Evolutionary conservation across 2,888 invertebrate genomes (phyloP).

Genomic region (Eulithis testata): DNA sequence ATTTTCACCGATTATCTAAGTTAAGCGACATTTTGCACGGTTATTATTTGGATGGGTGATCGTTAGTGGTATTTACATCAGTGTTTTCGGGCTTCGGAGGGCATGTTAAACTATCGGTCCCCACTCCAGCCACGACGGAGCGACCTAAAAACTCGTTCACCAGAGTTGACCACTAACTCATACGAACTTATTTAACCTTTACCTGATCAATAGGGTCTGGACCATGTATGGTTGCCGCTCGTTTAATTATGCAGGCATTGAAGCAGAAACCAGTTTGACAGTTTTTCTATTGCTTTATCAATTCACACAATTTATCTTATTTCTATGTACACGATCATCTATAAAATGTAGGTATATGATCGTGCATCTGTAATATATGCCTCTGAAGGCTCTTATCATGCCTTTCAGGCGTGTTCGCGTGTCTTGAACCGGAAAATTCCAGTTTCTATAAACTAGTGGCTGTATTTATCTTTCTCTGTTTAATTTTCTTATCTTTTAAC

Average conservation of each 20-base stretch:
- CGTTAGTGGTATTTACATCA: too few species aligned
- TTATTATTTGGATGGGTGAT: too few species aligned
- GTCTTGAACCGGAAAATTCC: constrained; percentile 23
- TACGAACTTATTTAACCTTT: too few species aligned
- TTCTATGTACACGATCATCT: constrained; percentile 4
- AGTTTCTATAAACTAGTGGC: constrained; percentile 20
- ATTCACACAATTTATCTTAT: constrained; percentile 15
- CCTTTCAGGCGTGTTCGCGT: constrained; percentile 18
- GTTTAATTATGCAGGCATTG: not conserved
- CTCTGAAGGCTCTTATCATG: constrained; percentile 23
- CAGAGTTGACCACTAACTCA: too few species aligned
- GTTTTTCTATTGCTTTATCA: constrained; percentile 14
- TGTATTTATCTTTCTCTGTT: constrained; percentile 17
- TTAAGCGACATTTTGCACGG: too few species aligned
- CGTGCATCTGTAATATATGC: constrained; percentile 24
- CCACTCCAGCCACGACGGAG: too few species aligned
- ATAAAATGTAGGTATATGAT: constrained; percentile 4
- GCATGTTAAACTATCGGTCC: too few species aligned
- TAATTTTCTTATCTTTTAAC: not conserved
- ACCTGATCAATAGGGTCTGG: too few species aligned
- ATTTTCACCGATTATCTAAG: too few species aligned
- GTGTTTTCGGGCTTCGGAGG: too few species aligned
- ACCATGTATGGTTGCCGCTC: too few species aligned
- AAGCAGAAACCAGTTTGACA: constrained; percentile 9
- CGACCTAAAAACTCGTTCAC: too few species aligned